These are phyloP conservation scores for Meriones psammophilus DNA, from an alignment of 2,797 vertebrate genomes.

Conservation along the genomic window DNA sequence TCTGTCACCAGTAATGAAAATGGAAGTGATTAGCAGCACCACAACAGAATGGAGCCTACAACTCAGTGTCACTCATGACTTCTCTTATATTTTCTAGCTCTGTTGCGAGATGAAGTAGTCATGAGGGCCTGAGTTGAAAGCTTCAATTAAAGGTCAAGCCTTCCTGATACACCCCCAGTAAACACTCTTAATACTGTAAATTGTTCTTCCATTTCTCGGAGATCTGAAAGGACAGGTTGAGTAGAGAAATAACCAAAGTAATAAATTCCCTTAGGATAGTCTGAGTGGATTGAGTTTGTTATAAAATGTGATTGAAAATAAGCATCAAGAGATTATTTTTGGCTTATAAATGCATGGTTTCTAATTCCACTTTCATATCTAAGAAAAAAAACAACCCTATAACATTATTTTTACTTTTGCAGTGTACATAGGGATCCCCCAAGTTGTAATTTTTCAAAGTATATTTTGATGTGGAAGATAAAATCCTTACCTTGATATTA, in stretches of 20 bases:
- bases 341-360: slow-evolving; percentile 67
- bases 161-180: slow-evolving; percentile 47
- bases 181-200: slow-evolving; percentile 52
- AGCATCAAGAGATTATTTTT: slow-evolving; percentile 60
- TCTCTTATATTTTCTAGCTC: slow-evolving; percentile 62
- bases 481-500: slow-evolving; percentile 79
- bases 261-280: slow-evolving; percentile 67
- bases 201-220: slow-evolving; percentile 47
- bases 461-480: slow-evolving; percentile 76
- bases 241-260: slow-evolving; percentile 45
- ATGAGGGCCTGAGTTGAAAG: not conserved
- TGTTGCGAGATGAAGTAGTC: slow-evolving; percentile 52
- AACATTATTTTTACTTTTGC: slow-evolving; percentile 68
- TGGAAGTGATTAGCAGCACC: slow-evolving; percentile 67
- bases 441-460: slow-evolving; percentile 74
- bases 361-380: slow-evolving; percentile 73
- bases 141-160: slow-evolving; percentile 22
- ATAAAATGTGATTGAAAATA: slow-evolving; percentile 76
- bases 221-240: slow-evolving; percentile 61
- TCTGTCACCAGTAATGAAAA: slow-evolving; percentile 77
- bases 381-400: not conserved
- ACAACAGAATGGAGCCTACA: slow-evolving; percentile 66
- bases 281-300: slow-evolving; percentile 40
- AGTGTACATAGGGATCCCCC: not conserved
- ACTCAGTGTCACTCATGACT: slow-evolving; percentile 36